phyloP scores from a whole-genome alignment of 1,140 invertebrate genomes.

The Drosophila bocki region DNA sequence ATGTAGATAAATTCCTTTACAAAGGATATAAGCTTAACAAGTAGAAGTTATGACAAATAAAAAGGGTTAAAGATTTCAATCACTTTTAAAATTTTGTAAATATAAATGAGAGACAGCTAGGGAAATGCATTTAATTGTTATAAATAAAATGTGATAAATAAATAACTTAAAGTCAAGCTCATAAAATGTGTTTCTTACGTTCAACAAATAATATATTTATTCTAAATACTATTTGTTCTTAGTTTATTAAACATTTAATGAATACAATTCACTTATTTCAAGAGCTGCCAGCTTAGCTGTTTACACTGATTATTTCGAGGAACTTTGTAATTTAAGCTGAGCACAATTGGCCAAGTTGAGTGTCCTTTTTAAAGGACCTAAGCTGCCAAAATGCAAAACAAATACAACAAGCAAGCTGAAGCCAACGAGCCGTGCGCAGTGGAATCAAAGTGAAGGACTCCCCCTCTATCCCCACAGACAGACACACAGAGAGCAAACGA shows the following conservation, averaged over 20 bases:
- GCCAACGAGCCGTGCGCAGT: constrained; percentile 14
- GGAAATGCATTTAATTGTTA: not conserved
- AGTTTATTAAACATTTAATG: not conserved
- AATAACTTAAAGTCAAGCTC: not conserved
- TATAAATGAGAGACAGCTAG: not conserved
- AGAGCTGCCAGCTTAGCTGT: constrained; percentile 5
- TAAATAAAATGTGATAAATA: not conserved
- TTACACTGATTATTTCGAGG: constrained; percentile 21
- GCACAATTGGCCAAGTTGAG: constrained; percentile 29
- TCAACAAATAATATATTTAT: not conserved
- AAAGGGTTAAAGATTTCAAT: not conserved
- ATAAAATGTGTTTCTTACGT: not conserved
- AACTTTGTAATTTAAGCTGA: constrained; percentile 22
- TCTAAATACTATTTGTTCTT: too few relatives aligned
- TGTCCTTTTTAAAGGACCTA: constrained; percentile 20
- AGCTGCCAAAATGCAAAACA: constrained; percentile 46
- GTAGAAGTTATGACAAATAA: not conserved
- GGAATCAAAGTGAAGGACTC: constrained; percentile 58
- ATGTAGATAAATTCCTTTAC: not conserved
- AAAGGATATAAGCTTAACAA: not conserved
- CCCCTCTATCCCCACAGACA: not conserved
- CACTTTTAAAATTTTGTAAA: not conserved
- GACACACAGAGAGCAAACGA: constrained; percentile 28
- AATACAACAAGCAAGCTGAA: constrained; percentile 17
- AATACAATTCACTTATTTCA: not conserved